phyloP scores from a whole-genome alignment of 2,797 vertebrate genomes.

The Poliocrania exsul region DNA sequence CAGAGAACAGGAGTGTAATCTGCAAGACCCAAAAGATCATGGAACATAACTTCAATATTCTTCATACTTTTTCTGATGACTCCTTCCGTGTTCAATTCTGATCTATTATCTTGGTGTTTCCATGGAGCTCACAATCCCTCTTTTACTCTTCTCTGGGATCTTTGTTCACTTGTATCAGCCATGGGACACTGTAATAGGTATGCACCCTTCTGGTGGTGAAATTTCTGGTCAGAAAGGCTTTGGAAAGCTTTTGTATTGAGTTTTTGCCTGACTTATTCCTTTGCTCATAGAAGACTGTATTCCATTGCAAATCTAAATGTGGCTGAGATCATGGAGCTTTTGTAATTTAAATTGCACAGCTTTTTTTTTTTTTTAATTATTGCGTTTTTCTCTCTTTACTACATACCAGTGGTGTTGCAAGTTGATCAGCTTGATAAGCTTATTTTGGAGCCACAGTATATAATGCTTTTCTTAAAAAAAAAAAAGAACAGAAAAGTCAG shows the following conservation, averaged over 20 bases:
- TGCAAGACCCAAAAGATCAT: not conserved
- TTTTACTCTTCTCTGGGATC: not conserved
- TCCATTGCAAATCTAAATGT: not conserved
- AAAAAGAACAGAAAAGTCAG: not conserved
- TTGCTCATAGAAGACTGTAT: not conserved
- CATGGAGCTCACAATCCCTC: not conserved
- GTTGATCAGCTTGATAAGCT: not conserved
- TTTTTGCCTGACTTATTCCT: not conserved
- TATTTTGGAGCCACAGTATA: not conserved
- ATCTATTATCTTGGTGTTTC: not conserved
- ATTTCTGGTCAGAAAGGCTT: not conserved
- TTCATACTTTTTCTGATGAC: not conserved
- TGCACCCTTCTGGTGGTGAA: not conserved
- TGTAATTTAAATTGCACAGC: not conserved
- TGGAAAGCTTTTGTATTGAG: not conserved
- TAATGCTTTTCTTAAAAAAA: not conserved
- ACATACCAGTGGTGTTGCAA: not conserved
- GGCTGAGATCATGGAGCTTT: not conserved
- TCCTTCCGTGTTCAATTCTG: not conserved
- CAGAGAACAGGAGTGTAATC: not conserved
- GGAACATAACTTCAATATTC: not conserved
- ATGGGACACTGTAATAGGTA: not conserved
- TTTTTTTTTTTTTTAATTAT: not conserved
- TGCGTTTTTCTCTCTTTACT: not conserved
- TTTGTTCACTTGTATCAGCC: not conserved